These are phyloP conservation scores for Thecocarcelia acutangulata DNA, from an alignment of 2,888 invertebrate species.

Conservation along the genomic window DNA sequence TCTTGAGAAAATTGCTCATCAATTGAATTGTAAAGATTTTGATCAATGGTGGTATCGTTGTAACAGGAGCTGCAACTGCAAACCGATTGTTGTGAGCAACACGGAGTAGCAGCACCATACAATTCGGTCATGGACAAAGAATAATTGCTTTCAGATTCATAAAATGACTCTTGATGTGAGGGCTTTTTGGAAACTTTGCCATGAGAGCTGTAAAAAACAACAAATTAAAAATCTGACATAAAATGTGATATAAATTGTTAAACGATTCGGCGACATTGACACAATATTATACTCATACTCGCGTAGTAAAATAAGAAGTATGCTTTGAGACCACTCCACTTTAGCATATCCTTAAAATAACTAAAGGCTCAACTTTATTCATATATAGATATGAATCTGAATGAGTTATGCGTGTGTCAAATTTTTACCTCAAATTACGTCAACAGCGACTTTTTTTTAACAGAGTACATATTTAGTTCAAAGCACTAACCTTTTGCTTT, in stretches of 20 bases:
- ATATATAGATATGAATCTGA: too few species aligned
- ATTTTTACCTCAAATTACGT: too few species aligned
- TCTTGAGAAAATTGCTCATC: conserved; percentile 76
- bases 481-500: conserved; percentile 81
- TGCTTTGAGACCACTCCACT: too few species aligned
- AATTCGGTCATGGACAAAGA: conserved; percentile 77
- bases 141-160: conserved; percentile 73
- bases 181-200: conserved; percentile 71
- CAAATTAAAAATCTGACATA: background rate
- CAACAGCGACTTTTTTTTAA: too few species aligned
- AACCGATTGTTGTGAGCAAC: conserved; percentile 84
- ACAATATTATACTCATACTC: too few species aligned
- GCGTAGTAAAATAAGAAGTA: too few species aligned
- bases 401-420: too few species aligned
- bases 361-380: too few species aligned
- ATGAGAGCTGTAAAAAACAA: conserved; percentile 71
- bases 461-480: too few species aligned
- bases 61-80: conserved; percentile 85
- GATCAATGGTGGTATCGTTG: conserved; percentile 79
- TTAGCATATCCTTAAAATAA: too few species aligned
- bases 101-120: conserved; percentile 78
- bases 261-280: too few species aligned
- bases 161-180: conserved; percentile 60
- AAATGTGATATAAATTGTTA: too few species aligned
- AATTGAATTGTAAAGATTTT: conserved; percentile 80